Evolutionary conservation across 2,797 vertebrate genomes (phyloP), one percentile per base, ranked within the genome.

Genomic region (Hippocampus kuda): DNA sequence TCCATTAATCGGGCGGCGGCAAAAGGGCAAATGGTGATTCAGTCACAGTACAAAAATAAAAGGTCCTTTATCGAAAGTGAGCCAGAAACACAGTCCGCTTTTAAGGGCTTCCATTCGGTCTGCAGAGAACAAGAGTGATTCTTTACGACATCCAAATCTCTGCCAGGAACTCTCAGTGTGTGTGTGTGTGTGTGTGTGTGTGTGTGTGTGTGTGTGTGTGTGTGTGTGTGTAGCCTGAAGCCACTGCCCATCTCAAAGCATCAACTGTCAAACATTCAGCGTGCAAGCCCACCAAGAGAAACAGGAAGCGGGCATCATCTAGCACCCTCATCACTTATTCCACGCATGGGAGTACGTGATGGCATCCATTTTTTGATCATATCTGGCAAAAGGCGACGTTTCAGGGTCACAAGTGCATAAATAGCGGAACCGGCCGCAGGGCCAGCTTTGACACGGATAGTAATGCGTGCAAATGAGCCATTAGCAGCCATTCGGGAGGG

Each of bases 101-200:
- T 64, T 64, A 64, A 44, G n/a, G n/a, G 62, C 41, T 64, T 64
- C n/a, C 41, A 64, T 64, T 44, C 22, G 4, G 22, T 5, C n/a
- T 46, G 22, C 41, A 26, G 13, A 64, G 12, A 46, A 64, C 62
- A 46, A 64, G 42, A 64, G 62, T 64, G 62, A 64, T 64, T 64
- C 62, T 64, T 63, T 64, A 64, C 20, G 62, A 64, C 62, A 44
- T 44, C 13, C 62, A 64, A 12, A 24, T 44, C 41, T 64, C 62
- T 64, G 62, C 41, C 62, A 64, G 41, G 4, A 64, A 44, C 12
- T 30, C 62, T 75, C 15, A 77, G 72, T 87, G 73, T 80, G 77
- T 74, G 86, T 74, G 15, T 49, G 24, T 48, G n/a, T 30, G 15
- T 24, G 20, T 20, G 77, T 74, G 15, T 49, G 24, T 48, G n/a